These are phyloP conservation scores for Radopholus similis DNA, from an alignment of 1,140 invertebrate species.

Conservation along the genomic window DNA sequence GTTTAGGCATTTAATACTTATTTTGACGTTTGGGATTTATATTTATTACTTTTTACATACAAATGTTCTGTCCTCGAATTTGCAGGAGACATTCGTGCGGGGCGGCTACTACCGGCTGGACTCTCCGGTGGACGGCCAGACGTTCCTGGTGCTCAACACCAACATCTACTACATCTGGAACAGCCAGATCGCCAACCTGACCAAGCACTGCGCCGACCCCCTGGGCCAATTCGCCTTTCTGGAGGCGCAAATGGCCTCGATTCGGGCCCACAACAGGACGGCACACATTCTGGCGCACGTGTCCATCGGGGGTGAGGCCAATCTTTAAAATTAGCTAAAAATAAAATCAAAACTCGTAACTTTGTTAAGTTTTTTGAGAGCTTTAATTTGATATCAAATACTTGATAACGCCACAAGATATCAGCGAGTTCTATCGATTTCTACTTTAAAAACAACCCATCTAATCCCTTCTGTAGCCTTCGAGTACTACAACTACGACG, in stretches of 20 bases:
- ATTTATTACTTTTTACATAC: too few species aligned
- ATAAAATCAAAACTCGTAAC: too few species aligned
- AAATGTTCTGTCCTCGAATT: too few species aligned
- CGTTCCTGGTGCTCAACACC: slow-evolving; percentile 51
- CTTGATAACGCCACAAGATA: too few species aligned
- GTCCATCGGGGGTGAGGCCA: slow-evolving; percentile 53
- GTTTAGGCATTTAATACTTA: too few species aligned
- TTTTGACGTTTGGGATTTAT: too few species aligned
- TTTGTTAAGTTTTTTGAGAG: too few species aligned
- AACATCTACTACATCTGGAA: slow-evolving; percentile 53
- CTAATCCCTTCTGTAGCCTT: too few species aligned
- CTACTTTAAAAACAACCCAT: too few species aligned
- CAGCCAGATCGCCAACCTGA: slow-evolving; percentile 33
- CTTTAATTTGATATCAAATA: too few species aligned
- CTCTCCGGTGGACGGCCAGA: slow-evolving; percentile 17
- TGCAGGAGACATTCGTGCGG: slow-evolving; percentile 50
- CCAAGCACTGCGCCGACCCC: slow-evolving; percentile 41
- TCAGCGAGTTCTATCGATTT: too few species aligned
- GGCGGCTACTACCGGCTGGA: slow-evolving; percentile 50
- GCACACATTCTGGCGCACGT: slow-evolving; percentile 55
- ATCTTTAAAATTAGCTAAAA: too few species aligned
- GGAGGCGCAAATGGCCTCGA: slow-evolving; percentile 35
- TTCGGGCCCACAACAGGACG: slow-evolving; percentile 14
- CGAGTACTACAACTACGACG: neutral
- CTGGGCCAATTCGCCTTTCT: slow-evolving; percentile 54